phyloP scores from a whole-genome alignment of 2,888 invertebrate species.

The Melanargia galathea region DNA sequence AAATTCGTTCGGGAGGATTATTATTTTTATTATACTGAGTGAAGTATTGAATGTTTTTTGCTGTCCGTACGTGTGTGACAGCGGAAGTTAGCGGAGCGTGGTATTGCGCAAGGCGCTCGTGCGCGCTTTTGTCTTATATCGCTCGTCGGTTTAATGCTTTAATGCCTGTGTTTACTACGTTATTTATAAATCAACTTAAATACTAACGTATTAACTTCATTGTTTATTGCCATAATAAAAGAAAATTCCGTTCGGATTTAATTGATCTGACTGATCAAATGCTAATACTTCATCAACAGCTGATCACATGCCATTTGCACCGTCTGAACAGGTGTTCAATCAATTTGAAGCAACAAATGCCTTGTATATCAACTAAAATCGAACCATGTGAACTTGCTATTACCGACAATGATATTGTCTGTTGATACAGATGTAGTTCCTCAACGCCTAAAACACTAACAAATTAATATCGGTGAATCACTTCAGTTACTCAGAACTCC shows the following conservation, averaged over 20 bases:
- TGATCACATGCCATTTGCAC: no score
- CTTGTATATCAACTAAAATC: no score
- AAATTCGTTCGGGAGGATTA: no score
- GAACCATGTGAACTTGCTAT: no score
- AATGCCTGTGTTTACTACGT: not conserved
- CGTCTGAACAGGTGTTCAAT: no score
- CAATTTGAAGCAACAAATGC: no score
- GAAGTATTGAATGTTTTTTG: slow-evolving; percentile 17
- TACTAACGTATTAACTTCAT: no score
- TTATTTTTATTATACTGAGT: not conserved
- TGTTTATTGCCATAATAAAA: not conserved
- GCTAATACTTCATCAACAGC: no score
- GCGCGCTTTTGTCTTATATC: slow-evolving; percentile 40
- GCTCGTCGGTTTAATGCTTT: not conserved
- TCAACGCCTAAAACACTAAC: slow-evolving; percentile 6
- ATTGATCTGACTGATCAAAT: no score
- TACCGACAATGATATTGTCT: not conserved
- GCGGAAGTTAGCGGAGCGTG: slow-evolving; percentile 51
- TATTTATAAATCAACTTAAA: slow-evolving; percentile 2
- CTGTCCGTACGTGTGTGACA: slow-evolving; percentile 41
- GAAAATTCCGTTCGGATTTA: no score
- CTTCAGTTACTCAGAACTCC: slow-evolving; percentile 14
- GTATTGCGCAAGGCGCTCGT: slow-evolving; percentile 44
- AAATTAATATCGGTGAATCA: slow-evolving; percentile 1
- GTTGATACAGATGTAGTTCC: slow-evolving; percentile 14